Conservation (phyloP, 2,888 invertebrate species). For the Ceriagrion tenellum region DNA sequence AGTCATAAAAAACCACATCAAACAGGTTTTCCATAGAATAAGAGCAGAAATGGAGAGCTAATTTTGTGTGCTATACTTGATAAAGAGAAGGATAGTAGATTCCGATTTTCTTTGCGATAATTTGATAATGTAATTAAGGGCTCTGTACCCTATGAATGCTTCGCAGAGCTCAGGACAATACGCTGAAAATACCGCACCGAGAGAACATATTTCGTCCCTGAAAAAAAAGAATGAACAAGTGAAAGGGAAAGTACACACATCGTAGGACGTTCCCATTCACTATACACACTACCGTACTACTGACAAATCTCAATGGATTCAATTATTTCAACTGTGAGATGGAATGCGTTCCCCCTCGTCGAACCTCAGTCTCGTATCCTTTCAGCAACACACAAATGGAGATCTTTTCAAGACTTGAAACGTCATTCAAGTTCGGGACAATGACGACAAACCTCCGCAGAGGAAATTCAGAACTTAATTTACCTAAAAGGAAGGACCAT, state of each 20-base stretch:
- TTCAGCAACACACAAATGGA: background rate
- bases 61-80: background rate
- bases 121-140: too few relatives aligned
- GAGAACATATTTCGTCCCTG: too few relatives aligned
- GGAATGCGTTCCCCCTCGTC: background rate
- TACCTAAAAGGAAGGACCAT: background rate
- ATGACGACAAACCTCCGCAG: background rate
- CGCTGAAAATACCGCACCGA: too few relatives aligned
- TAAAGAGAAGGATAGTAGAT: background rate
- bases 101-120: background rate
- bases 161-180: too few relatives aligned
- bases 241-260: too few relatives aligned
- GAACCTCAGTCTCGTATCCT: background rate
- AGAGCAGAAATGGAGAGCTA: background rate
- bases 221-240: too few relatives aligned
- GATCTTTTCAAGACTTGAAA: background rate
- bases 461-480: background rate
- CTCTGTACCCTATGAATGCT: too few relatives aligned
- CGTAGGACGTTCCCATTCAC: too few relatives aligned
- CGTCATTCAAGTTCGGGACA: background rate
- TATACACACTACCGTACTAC: background rate
- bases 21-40: background rate
- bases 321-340: background rate
- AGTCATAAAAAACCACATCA: background rate
- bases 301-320: background rate